Evolutionary conservation across 2,113 vertebrate species (phyloP).

Genomic region (Perca fluviatilis): DNA sequence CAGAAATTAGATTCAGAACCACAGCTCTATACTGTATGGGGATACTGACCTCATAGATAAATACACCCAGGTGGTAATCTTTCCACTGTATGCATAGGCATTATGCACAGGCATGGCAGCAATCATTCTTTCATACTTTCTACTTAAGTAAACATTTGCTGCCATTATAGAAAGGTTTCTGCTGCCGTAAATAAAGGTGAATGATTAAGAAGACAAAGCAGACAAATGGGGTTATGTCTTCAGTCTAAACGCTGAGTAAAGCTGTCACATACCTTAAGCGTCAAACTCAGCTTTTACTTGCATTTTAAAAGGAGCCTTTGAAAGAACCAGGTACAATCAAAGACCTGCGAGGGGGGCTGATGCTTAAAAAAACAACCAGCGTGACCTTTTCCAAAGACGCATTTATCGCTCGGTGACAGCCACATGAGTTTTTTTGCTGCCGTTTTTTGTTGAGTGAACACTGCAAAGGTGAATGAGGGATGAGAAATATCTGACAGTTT

Average conservation of each 20-base stretch:
- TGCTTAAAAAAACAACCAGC: conserved; percentile 36
- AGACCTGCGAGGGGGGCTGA: background rate
- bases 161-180: conserved; percentile 16
- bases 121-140: conserved; percentile 24
- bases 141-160: conserved; percentile 5
- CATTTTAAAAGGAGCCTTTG: conserved; percentile 26
- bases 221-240: conserved; percentile 13
- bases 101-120: conserved; percentile 19
- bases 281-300: conserved; percentile 33
- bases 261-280: background rate
- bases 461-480: background rate
- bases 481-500: conserved; percentile 4
- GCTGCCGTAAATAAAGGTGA: conserved; percentile 21
- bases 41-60: background rate
- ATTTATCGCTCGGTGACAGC: conserved; percentile 53
- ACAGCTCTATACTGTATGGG: no score
- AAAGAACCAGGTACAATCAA: conserved; percentile 28
- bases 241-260: background rate
- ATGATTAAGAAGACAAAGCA: conserved; percentile 22
- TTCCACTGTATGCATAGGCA: conserved; percentile 35
- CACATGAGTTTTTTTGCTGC: background rate
- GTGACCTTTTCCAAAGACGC: conserved; percentile 56
- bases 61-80: conserved; percentile 23
- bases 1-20: no score
- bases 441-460: conserved; percentile 16